Evolutionary conservation across 2,797 vertebrate genomes (phyloP), one percentile per base, ranked within the genome.

Genomic region (Gobio occitaniae): DNA sequence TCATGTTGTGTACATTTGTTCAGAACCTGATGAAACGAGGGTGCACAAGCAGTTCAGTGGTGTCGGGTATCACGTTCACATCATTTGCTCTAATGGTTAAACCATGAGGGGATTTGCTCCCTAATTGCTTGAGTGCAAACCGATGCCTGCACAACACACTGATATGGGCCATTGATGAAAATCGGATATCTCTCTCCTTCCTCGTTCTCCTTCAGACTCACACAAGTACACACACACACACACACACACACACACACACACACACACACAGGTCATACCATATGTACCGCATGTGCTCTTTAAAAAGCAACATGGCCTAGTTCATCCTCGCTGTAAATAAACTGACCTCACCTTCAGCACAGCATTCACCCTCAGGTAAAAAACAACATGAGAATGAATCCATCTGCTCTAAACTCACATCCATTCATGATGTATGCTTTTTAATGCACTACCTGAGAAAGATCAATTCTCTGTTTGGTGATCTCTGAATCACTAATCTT

Each of bases 51-150:
- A 78, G 75, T 80, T 86, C 68, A 70, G 21, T 32, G 44, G 81
- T 69, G 29, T 84, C 9, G 54, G 76, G 74, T 72, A 48, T 85
- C 85, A 38, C 25, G 38, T 89, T 86, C 83, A 86, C 84, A 75
- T 78, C 82, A 72, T 87, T 89, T 89, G 86, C 86, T 86, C 59
- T 79, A 61, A 86, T 89, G 69, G 12, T 81, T 86, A 47, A 87
- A 86, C 71, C 29, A 89, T 82, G 66, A 87, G 56, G 52, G 65
- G 52, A 77, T 81, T 81, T 84, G 47, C 48, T 84, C 78, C 50
- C 50, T 84, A 80, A 84, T 50, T 72, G 59, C 65, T 36, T 9
- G 48, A 61, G 66, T 70, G 88, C 68, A 85, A 87, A 74, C 76
- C 5, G 69, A 87, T 79, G 65, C 78, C 69, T 59, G 11, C 63